These are phyloP conservation scores for Synergus umbraculus DNA, from an alignment of 2,888 invertebrate genomes.

Conservation along the genomic window DNA sequence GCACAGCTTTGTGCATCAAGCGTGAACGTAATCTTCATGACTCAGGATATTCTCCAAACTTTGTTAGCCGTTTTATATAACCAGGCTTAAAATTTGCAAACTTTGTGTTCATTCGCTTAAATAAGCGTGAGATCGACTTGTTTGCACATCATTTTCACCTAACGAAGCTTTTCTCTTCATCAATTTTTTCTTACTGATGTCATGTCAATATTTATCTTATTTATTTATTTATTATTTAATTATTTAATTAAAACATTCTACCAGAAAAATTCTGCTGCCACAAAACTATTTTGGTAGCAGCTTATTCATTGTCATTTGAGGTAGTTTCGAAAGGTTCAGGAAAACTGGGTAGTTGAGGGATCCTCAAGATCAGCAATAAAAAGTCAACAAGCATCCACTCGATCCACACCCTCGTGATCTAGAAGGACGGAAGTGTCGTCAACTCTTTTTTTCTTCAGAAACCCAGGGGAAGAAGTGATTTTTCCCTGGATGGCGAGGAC, in stretches of 20 bases:
- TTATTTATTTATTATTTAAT: no score
- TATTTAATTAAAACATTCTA: no score
- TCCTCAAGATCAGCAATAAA: background rate
- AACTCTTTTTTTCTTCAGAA: slow-evolving; percentile 6
- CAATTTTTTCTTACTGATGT: background rate
- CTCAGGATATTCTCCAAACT: slow-evolving; percentile 11
- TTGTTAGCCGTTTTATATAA: slow-evolving; percentile 13
- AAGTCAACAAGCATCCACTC: slow-evolving; percentile 11
- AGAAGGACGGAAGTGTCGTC: background rate
- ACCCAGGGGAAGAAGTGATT: background rate
- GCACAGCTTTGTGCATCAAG: slow-evolving; percentile 1
- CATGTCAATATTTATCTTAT: background rate
- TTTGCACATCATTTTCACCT: slow-evolving; percentile 15
- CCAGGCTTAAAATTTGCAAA: slow-evolving; percentile 15
- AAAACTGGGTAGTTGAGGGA: background rate
- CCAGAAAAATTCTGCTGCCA: no score
- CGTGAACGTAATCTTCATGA: slow-evolving; percentile 16
- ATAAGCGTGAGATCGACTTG: slow-evolving; percentile 6
- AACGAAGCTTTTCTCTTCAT: slow-evolving; percentile 1
- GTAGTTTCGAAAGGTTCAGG: background rate
- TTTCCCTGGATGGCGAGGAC: slow-evolving; percentile 8
- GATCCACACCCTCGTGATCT: slow-evolving; percentile 8
- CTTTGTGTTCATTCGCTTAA: slow-evolving; percentile 15
- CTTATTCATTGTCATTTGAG: background rate
- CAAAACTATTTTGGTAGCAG: no score